Conservation (phyloP, 2,888 invertebrate genomes). For the Epiperipatus broadwayi region DNA sequence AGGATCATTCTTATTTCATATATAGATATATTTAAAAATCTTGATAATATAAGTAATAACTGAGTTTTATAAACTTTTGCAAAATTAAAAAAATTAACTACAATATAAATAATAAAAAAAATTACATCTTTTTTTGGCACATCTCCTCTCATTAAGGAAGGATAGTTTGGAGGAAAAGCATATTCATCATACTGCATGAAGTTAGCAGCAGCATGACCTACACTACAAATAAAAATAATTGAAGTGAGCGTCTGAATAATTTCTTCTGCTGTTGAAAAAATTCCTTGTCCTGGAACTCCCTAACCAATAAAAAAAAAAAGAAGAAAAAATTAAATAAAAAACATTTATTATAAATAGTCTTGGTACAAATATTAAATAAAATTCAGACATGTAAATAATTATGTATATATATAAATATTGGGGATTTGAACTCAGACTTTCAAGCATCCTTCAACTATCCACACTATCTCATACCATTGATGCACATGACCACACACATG, state of each 20-base stretch:
- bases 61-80: too few species aligned
- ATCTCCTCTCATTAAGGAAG: conserved; percentile 20
- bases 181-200: conserved; percentile 25
- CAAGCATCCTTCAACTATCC: too few species aligned
- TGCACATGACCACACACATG: too few species aligned
- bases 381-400: too few species aligned
- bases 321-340: conserved; percentile 5
- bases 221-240: conserved; percentile 22
- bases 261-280: conserved; percentile 19
- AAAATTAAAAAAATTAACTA: background rate
- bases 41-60: too few species aligned
- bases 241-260: conserved; percentile 20
- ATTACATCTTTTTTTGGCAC: conserved; percentile 21
- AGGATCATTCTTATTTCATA: too few species aligned
- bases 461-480: too few species aligned
- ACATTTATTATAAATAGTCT: background rate
- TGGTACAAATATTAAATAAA: background rate
- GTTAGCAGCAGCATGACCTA: conserved; percentile 23
- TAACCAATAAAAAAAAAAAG: conserved; percentile 1
- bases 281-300: conserved; percentile 21
- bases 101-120: background rate
- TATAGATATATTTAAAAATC: too few species aligned
- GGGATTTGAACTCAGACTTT: too few species aligned
- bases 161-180: conserved; percentile 24
- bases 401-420: too few species aligned